Percentiles rank a stretch among this genome's conserved stretches.
These are phyloP conservation scores for Rachycentron canadum DNA, from an alignment of 2,797 vertebrate species.

Conservation along the genomic window DNA sequence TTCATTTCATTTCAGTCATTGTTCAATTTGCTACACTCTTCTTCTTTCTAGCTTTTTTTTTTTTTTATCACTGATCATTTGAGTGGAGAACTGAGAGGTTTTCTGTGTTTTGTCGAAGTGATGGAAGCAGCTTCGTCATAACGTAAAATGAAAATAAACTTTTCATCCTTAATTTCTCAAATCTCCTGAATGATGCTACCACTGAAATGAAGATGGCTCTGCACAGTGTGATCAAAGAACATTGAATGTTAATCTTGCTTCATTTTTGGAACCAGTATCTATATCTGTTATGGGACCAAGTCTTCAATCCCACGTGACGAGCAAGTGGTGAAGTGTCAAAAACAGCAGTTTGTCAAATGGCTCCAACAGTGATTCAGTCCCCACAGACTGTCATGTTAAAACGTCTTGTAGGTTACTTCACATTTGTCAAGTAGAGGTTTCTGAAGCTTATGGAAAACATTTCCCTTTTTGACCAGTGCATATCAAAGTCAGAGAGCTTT, in stretches of 20 bases:
- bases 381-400: too few relatives aligned
- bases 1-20: slow-evolving; percentile 25
- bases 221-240: neutral
- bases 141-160: neutral
- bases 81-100: slow-evolving; percentile 44
- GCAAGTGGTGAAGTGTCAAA: too few relatives aligned
- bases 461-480: too few relatives aligned
- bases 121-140: neutral
- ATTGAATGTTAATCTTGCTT: neutral
- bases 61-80: slow-evolving; percentile 38
- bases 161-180: neutral
- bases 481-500: too few relatives aligned
- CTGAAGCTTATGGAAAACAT: too few relatives aligned
- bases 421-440: too few relatives aligned
- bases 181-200: neutral
- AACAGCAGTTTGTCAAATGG: too few relatives aligned
- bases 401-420: too few relatives aligned
- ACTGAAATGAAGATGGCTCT: neutral
- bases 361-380: too few relatives aligned
- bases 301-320: too few relatives aligned
- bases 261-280: neutral
- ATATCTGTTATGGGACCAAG: too few relatives aligned
- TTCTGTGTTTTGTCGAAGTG: slow-evolving; percentile 30
- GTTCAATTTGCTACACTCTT: slow-evolving; percentile 17
- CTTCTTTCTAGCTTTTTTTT: slow-evolving; percentile 36